Conservation (phyloP, 2,113 vertebrate species). For the Pteruthius melanotis region DNA sequence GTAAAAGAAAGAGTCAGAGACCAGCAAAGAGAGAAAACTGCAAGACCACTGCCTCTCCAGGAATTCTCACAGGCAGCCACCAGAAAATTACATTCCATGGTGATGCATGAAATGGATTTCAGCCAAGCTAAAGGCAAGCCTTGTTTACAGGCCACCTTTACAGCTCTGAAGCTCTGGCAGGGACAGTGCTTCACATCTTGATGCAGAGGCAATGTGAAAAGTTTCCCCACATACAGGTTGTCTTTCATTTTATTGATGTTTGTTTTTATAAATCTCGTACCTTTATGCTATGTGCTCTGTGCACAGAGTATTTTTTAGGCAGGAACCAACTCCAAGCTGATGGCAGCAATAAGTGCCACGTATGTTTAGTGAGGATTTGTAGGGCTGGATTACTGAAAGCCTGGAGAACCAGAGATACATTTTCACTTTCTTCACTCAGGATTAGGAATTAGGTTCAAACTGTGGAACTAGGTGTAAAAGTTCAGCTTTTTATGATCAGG, state of each 20-base stretch:
- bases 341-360: not conserved
- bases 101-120: not conserved
- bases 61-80: not conserved
- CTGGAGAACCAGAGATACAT: not conserved
- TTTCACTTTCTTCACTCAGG: not conserved
- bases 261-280: not conserved
- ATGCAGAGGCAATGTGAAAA: not conserved
- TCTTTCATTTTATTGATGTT: not conserved
- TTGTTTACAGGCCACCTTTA: not conserved
- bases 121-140: not conserved
- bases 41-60: not conserved
- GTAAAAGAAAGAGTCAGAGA: not conserved
- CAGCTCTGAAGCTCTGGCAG: not conserved
- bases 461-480: not conserved
- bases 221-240: not conserved
- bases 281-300: fast-evolving
- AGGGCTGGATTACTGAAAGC: not conserved
- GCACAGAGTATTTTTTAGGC: not conserved
- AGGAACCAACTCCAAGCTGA: not conserved
- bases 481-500: not conserved
- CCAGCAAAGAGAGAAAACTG: not conserved
- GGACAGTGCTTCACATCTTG: not conserved
- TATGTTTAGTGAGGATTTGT: not conserved
- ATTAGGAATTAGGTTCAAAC: not conserved
- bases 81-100: not conserved